phyloP scores from a whole-genome alignment of 2,888 invertebrate species.

The Alloplasta piceator region DNA sequence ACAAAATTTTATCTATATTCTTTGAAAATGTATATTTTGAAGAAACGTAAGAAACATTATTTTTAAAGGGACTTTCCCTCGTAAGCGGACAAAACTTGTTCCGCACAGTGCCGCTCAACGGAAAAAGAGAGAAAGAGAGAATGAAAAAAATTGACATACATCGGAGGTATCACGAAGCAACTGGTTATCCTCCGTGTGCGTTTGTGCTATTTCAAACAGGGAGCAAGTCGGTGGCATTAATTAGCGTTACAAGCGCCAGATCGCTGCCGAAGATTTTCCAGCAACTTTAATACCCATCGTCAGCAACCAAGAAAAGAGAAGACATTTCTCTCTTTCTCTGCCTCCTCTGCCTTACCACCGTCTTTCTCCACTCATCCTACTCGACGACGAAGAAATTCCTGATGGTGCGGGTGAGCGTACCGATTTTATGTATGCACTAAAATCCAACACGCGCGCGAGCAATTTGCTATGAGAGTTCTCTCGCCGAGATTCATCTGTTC shows the following conservation, averaged over 20 bases:
- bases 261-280: slow-evolving; percentile 61
- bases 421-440: background rate
- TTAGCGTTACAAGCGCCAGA: slow-evolving; percentile 55
- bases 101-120: background rate
- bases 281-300: slow-evolving; percentile 44
- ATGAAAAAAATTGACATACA: slow-evolving; percentile 2
- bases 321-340: slow-evolving; percentile 33
- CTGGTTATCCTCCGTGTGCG: slow-evolving; percentile 44
- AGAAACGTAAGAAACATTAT: too few relatives aligned
- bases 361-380: slow-evolving; percentile 13
- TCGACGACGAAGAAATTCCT: slow-evolving; percentile 52
- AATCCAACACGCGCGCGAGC: background rate
- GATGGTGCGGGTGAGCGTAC: slow-evolving; percentile 8
- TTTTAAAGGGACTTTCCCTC: background rate
- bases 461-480: too few relatives aligned
- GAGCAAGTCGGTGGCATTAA: slow-evolving; percentile 53
- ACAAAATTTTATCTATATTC: too few relatives aligned
- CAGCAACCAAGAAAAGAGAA: slow-evolving; percentile 12
- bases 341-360: background rate
- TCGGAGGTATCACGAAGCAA: slow-evolving; percentile 45
- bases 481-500: too few relatives aligned
- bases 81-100: slow-evolving; percentile 36
- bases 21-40: too few relatives aligned
- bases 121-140: slow-evolving; percentile 3
- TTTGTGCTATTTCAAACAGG: slow-evolving; percentile 25